Conservation (phyloP, 2,113 vertebrate genomes). For the Mus musculus region DNA sequence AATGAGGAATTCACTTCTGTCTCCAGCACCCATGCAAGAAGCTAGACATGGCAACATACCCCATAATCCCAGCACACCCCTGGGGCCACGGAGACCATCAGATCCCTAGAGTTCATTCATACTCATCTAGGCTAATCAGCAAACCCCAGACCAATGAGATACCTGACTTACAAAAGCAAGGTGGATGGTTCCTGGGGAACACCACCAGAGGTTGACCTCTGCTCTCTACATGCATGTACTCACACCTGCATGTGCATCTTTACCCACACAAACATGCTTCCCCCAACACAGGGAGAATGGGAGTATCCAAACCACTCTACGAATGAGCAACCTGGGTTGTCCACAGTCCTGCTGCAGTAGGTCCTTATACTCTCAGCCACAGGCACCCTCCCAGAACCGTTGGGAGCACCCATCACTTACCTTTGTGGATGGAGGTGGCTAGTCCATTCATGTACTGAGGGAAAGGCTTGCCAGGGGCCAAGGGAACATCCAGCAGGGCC, state of each 20-base stretch:
- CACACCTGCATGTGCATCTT: background rate
- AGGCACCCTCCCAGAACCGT: background rate
- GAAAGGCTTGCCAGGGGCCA: slow-evolving; percentile 90
- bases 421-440: slow-evolving; percentile 92
- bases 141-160: background rate
- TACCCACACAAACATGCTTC: no score
- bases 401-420: slow-evolving; percentile 81
- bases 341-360: background rate
- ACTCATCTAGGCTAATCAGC: background rate
- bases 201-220: background rate
- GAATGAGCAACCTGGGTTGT: background rate
- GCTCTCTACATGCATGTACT: no score
- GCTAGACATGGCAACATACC: no score
- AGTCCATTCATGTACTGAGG: slow-evolving; percentile 94
- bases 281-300: background rate
- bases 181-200: background rate
- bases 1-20: background rate
- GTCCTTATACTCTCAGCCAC: background rate
- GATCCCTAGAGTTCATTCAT: background rate
- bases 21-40: background rate
- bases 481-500: slow-evolving; percentile 85
- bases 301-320: background rate
- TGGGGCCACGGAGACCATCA: background rate
- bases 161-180: background rate
- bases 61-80: background rate